phyloP scores from a whole-genome alignment of 1,140 invertebrate species.

The Anastrepha ludens region DNA sequence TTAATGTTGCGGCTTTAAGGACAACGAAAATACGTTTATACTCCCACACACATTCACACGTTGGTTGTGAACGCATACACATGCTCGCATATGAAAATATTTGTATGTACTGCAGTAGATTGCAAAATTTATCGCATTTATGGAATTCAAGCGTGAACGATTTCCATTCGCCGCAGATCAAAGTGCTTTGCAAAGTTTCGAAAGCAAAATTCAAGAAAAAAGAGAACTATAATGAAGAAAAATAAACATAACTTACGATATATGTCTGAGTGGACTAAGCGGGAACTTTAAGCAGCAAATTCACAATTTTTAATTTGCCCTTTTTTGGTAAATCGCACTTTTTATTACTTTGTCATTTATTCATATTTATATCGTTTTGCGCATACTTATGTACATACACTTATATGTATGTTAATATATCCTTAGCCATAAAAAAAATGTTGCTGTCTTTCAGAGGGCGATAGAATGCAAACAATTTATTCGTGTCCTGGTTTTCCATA shows the following conservation, averaged over 20 bases:
- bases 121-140: slow-evolving; percentile 37
- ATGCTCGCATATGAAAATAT: not conserved
- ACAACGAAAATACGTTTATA: slow-evolving; percentile 17
- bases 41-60: not conserved
- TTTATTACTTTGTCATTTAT: slow-evolving; percentile 43
- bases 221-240: slow-evolving; percentile 23
- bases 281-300: not conserved
- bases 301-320: slow-evolving; percentile 28
- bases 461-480: slow-evolving; percentile 44
- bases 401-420: not conserved
- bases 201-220: slow-evolving; percentile 8
- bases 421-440: not conserved
- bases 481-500: not conserved
- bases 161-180: slow-evolving; percentile 28
- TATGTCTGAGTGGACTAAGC: slow-evolving; percentile 40
- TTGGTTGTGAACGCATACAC: not conserved
- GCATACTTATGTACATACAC: not conserved
- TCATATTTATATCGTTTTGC: not conserved
- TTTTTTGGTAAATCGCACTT: slow-evolving; percentile 39
- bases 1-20: slow-evolving; percentile 49
- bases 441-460: not conserved
- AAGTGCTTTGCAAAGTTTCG: slow-evolving; percentile 2
- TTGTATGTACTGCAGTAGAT: not conserved
- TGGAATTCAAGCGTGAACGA: slow-evolving; percentile 31
- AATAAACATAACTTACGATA: not conserved